A percentile compares a stretch with the other conserved stretches of the same genome.
phyloP scores from a whole-genome alignment of 2,113 vertebrate genomes.

The Dryoscopus gambensis region DNA sequence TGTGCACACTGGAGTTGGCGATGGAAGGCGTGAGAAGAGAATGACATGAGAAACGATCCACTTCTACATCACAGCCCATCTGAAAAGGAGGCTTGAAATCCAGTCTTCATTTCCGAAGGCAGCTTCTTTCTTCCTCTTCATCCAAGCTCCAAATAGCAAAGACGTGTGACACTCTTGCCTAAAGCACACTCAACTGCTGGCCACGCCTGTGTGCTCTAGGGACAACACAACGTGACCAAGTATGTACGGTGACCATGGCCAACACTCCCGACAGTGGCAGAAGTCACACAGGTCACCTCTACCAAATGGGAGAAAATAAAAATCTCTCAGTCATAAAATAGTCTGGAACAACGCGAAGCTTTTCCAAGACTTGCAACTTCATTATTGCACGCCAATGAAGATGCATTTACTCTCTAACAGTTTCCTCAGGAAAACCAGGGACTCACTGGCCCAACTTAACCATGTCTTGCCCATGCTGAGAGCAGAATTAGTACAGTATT shows the following conservation, averaged over 20 bases:
- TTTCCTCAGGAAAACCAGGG: neutral
- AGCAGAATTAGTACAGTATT: neutral
- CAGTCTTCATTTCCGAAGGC: neutral
- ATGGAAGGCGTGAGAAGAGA: neutral
- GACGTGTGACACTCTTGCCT: neutral
- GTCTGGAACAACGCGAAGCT: neutral
- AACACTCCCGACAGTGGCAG: neutral
- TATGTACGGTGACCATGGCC: fast-evolving
- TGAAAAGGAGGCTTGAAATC: neutral
- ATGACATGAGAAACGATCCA: neutral
- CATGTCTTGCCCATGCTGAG: fast-evolving
- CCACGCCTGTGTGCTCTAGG: neutral
- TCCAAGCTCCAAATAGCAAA: neutral
- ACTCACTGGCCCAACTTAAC: neutral
- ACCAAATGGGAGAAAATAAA: neutral
- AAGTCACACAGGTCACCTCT: neutral
- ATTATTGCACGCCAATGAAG: neutral
- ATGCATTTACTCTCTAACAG: neutral
- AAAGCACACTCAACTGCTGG: neutral
- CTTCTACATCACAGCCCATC: neutral
- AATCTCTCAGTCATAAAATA: neutral
- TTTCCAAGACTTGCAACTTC: neutral
- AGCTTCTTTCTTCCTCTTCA: neutral
- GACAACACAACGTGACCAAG: fast-evolving
- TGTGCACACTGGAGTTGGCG: neutral